Conservation (phyloP, 2,113 vertebrate genomes). For the Halcyon senegalensis region DNA sequence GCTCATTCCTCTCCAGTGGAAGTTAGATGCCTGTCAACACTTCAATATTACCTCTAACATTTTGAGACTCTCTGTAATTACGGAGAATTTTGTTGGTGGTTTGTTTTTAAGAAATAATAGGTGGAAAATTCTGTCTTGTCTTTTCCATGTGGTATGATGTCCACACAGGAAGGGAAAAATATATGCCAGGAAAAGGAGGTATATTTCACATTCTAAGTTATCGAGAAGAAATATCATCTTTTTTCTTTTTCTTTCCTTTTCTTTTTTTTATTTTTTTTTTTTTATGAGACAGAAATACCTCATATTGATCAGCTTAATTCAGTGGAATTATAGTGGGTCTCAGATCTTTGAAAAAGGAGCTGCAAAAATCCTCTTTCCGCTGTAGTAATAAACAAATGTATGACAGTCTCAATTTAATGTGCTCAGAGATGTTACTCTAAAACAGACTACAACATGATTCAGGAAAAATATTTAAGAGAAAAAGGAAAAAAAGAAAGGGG, state of each 20-base stretch:
- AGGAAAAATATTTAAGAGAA: not conserved
- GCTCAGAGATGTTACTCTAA: not conserved
- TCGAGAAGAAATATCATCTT: not conserved
- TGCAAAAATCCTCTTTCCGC: not conserved
- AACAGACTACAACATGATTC: not conserved
- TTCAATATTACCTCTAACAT: conserved; percentile 25
- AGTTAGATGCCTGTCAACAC: conserved; percentile 10
- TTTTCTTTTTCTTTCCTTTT: no score
- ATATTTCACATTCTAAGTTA: not conserved
- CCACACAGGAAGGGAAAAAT: not conserved
- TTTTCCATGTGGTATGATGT: not conserved
- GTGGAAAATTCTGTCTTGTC: not conserved
- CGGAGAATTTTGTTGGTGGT: not conserved
- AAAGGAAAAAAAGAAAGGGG: not conserved
- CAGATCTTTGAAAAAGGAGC: not conserved
- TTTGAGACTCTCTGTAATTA: conserved; percentile 13
- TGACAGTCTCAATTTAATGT: not conserved
- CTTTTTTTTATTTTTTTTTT: not conserved
- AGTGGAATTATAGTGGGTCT: not conserved
- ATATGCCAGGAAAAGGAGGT: not conserved
- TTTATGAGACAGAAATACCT: not conserved
- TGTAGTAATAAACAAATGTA: not conserved
- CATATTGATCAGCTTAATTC: not conserved
- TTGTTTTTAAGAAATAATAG: conserved; percentile 18
- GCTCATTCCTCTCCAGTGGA: not conserved